Evolutionary conservation across 2,797 vertebrate species (phyloP), one percentile per base, ranked within the genome.

Genomic region (Danio kyathit): DNA sequence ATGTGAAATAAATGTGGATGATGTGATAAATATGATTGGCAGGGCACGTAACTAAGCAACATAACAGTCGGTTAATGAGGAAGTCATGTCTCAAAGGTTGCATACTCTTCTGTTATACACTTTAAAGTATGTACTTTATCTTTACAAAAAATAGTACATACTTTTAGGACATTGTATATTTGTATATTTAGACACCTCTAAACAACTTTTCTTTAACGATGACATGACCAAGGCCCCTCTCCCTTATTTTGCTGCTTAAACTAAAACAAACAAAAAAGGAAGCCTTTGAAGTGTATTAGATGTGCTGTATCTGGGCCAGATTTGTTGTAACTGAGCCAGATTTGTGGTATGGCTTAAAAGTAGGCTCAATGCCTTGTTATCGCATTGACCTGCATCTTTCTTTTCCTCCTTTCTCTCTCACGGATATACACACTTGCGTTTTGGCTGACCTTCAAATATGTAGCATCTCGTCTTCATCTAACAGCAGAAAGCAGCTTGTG

Each of bases 401-500:
- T 82, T 16, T 29, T 67, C 19, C 16, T 74, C 49, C 44, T 17
- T 61, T n/a, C 51, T 5, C 48, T 70, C 56, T 63, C 65, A 52
- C 40, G 21, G n/a, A 67, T 65, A 71, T 11, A 83, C 57, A 79
- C 75, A 51, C 67, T 49, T 29, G 44, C 13, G 0, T 38, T 60
- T 76, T 82, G 79, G 73, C 72, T 14, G 19, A 48, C 77, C 49
- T 59, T 84, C 72, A 84, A 71, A 29, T 65, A 79, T 66, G 61
- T 48, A 54, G 19, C 14, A 41, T 79, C 65, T 82, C 76, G 51
- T 82, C 46, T 73, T 72, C 5, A 3, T 81, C 54, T 51, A 17
- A 71, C 57, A 76, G 21, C 72, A 38, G 76, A 81, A 81, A 81
- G 73, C 14, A 49, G 76, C 71, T 41, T 79, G 73, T 84, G 70